Conservation (phyloP, 2,888 invertebrate genomes). For the Sinohyriopsis cumingii region DNA sequence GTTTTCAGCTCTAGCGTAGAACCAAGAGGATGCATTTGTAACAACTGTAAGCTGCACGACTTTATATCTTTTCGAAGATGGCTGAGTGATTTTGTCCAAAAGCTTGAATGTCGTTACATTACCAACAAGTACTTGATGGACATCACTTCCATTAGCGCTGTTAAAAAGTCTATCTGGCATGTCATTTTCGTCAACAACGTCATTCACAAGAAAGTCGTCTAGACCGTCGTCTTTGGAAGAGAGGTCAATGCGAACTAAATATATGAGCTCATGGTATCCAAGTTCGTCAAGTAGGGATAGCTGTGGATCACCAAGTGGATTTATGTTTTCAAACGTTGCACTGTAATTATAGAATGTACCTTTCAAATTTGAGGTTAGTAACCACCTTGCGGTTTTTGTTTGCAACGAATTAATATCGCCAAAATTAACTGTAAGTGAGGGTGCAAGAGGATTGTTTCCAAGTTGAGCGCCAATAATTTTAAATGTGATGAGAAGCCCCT, state of each 20-base stretch:
- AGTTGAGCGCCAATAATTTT: constrained; percentile 46
- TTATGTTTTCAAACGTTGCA: constrained; percentile 53
- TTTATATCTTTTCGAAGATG: constrained; percentile 12
- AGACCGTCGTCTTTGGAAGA: constrained; percentile 25
- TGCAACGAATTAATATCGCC: constrained; percentile 43
- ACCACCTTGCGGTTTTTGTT: constrained; percentile 45
- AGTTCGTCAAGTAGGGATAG: constrained; percentile 45
- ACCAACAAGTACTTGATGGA: constrained; percentile 8
- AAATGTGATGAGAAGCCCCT: constrained; percentile 48
- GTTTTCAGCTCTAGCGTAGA: constrained; percentile 26
- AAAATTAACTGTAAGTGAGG: constrained; percentile 46
- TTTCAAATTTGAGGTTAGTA: constrained; percentile 42
- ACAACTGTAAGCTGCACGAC: constrained; percentile 10
- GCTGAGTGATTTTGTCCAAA: neutral
- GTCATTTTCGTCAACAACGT: constrained; percentile 27
- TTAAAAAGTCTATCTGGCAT: constrained; percentile 39
- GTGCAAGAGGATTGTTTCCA: constrained; percentile 27
- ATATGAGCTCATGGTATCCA: constrained; percentile 43
- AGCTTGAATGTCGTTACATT: constrained; percentile 5
- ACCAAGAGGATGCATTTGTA: constrained; percentile 11
- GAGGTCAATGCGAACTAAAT: constrained; percentile 34
- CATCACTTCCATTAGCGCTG: constrained; percentile 31
- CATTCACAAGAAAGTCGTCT: constrained; percentile 48
- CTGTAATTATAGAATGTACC: constrained; percentile 52
- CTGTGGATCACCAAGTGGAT: constrained; percentile 51